Base-by-base conservation (phyloP, 2,888 invertebrate genomes). In the Folsomia candida region DNA sequence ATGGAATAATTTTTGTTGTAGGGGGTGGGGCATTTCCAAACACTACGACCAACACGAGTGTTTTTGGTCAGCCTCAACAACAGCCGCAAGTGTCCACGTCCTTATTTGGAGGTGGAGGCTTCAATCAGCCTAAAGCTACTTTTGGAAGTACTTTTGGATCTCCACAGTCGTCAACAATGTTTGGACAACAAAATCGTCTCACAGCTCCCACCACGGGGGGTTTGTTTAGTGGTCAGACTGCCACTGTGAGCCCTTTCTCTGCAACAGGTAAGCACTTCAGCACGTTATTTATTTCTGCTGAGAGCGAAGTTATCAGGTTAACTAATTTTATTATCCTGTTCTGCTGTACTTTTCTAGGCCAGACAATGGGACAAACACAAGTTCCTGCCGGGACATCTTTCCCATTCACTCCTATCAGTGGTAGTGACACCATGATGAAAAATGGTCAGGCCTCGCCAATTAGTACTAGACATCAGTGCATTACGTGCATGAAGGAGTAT, bases 401-500 rank as follows among this genome's bases (percentile, higher is more conserved):
- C 28, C 75, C 74, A 1, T 81, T 81, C 79, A 83, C 82, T 70
- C 83, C 85, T 1, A 83, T 84, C 1, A 82, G 90, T 28, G 94
- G 95, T 1, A 91, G 91, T 0, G 99, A 99, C 81, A 92, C 94
- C 0, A 90, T 97, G 85, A 88, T 94, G 81, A 97, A 97, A 84
- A 90, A 90, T 76, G 94, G 95, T 0, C 87, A 89, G 1, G 89
- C 91, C 1, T 90, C 90, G 81, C 92, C 87, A 76, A 94, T 99
- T 77, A 93, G 89, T 80, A 98, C 97, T 0, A 90, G 94, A 80
- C 95, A 97, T 82, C 93, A 97, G 82, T 97, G 97, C 83, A 97
- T 99, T 73, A 96, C 96, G 0, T 94, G 94, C 71, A 99, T 99
- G 99, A 96, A 97, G 85, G 97, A 98, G 82, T 99, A 98, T 82